Conservation (phyloP, 1,140 invertebrate species). For the Melanaphis sacchari region DNA sequence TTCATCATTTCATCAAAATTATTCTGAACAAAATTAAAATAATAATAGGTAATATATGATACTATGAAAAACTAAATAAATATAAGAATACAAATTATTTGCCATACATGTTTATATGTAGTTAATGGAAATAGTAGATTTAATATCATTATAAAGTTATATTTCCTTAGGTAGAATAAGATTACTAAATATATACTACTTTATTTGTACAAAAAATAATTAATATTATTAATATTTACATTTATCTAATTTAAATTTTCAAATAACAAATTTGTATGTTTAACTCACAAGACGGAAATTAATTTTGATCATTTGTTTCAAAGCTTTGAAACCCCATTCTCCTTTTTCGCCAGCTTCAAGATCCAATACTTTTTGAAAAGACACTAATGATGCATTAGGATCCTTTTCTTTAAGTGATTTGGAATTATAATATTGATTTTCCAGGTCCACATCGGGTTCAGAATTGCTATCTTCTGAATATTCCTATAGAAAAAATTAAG, state of each 20-base stretch:
- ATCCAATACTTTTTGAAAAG: conserved; percentile 96
- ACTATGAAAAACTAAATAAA: background rate
- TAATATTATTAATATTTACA: background rate
- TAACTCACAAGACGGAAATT: conserved; percentile 92
- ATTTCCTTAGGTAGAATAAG: too few relatives aligned
- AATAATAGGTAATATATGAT: background rate
- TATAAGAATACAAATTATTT: background rate
- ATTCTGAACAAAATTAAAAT: conserved; percentile 69
- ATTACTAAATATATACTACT: conserved; percentile 68
- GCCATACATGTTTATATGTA: background rate
- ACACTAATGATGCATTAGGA: conserved; percentile 87
- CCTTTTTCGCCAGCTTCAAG: conserved; percentile 97
- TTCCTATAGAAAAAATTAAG: conserved; percentile 70
- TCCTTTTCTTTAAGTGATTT: conserved; percentile 98
- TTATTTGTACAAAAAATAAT: conserved; percentile 67
- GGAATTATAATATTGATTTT: conserved; percentile 99
- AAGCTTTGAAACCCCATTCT: conserved; percentile 99
- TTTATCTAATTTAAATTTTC: background rate
- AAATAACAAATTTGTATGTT: background rate
- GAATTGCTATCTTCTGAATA: conserved; percentile 96
- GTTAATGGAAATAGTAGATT: background rate
- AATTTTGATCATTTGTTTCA: conserved; percentile 99
- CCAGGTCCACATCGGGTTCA: conserved; percentile 98
- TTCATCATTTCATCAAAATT: conserved; percentile 98
- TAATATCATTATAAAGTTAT: background rate